Evolutionary conservation across 2,113 vertebrate genomes (phyloP).

Genomic region (Rhombomys opimus): DNA sequence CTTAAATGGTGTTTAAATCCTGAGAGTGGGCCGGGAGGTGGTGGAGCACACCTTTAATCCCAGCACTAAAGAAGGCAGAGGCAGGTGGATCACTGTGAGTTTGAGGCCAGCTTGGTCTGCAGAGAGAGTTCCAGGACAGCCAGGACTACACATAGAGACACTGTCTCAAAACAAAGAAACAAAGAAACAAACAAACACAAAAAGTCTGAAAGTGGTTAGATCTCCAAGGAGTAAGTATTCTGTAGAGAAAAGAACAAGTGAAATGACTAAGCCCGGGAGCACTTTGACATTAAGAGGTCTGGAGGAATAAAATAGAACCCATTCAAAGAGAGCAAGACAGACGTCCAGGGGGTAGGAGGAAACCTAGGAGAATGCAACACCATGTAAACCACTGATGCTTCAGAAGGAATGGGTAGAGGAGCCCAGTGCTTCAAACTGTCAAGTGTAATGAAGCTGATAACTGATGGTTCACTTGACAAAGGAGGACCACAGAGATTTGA

Average conservation of each 20-base stretch:
- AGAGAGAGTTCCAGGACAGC: too few species aligned
- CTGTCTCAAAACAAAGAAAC: too few species aligned
- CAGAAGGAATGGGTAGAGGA: neutral
- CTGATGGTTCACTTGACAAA: neutral
- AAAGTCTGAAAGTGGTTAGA: neutral
- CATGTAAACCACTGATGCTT: neutral
- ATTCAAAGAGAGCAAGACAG: neutral
- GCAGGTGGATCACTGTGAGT: too few species aligned
- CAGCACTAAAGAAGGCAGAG: too few species aligned
- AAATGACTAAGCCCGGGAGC: neutral
- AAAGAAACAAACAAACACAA: too few species aligned
- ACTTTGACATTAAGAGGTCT: neutral
- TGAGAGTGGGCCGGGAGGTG: neutral
- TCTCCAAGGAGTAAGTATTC: neutral
- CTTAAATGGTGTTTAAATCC: neutral
- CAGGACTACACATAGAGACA: too few species aligned
- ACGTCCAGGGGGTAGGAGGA: neutral
- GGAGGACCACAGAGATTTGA: neutral
- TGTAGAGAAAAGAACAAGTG: neutral
- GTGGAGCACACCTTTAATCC: too few species aligned
- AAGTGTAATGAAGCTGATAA: constrained; percentile 6
- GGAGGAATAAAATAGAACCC: neutral
- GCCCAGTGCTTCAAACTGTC: neutral
- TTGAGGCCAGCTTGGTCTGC: too few species aligned
- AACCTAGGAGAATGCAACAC: neutral